Percentiles rank a stretch among this genome's conserved stretches.
Evolutionary conservation across 2,113 vertebrate species (phyloP).

Genomic region (Otolemur garnettii): DNA sequence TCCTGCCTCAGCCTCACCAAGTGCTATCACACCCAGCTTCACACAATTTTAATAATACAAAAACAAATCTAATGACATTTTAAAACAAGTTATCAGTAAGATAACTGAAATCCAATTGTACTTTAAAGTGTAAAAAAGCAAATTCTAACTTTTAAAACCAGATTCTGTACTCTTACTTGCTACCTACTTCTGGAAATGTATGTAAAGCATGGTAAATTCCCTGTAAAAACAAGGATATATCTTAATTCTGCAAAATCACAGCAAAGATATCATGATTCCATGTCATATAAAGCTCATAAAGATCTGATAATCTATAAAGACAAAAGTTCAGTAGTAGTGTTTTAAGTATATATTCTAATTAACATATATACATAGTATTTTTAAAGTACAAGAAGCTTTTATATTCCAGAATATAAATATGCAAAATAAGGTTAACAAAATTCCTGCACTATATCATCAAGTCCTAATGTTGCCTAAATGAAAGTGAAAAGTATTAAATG

Average conservation of each 20-base stretch:
- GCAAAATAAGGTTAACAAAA: conserved; percentile 1
- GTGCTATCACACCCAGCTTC: background rate
- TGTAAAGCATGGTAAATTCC: background rate
- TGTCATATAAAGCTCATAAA: background rate
- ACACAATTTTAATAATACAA: conserved; percentile 29
- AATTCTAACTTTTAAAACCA: background rate
- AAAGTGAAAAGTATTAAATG: background rate
- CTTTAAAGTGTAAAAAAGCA: background rate
- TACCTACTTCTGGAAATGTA: conserved; percentile 8
- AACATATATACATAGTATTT: background rate
- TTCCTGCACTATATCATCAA: background rate
- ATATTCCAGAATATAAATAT: background rate
- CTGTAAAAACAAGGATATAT: background rate
- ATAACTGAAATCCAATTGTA: background rate
- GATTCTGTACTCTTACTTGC: background rate
- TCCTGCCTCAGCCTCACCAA: too few relatives aligned
- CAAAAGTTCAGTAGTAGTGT: background rate
- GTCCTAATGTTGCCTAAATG: background rate
- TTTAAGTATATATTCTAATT: background rate
- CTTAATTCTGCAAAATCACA: conserved; percentile 26
- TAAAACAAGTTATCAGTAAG: conserved; percentile 50
- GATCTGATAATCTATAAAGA: background rate
- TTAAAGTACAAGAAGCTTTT: background rate
- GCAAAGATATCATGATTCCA: background rate
- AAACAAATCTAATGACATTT: conserved; percentile 24